Conservation (phyloP, 2,888 invertebrate species). For the Brachyptera putata region DNA sequence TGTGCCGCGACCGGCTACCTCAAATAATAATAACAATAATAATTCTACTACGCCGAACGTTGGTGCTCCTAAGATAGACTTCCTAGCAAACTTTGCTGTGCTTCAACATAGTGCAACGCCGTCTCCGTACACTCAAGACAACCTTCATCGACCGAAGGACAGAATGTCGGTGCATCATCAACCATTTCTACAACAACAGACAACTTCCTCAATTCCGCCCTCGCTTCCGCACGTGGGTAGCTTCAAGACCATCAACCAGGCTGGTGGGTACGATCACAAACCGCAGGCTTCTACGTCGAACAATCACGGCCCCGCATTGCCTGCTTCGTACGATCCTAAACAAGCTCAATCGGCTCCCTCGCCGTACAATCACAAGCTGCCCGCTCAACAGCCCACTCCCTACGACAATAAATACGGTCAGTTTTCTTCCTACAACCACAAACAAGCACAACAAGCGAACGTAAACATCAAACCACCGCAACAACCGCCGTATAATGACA, state of each 20-base stretch:
- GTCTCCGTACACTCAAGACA: constrained; percentile 1
- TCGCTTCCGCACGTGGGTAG: constrained; percentile 42
- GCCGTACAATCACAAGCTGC: constrained; percentile 41
- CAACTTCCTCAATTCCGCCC: constrained; percentile 37
- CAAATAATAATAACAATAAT: constrained; percentile 26
- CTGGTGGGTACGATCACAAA: constrained; percentile 2
- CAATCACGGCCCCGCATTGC: constrained; percentile 31
- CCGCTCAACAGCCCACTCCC: constrained; percentile 37
- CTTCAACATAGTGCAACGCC: constrained; percentile 34
- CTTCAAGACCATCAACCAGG: constrained; percentile 41
- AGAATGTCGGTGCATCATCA: constrained; percentile 37
- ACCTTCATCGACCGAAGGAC: constrained; percentile 13
- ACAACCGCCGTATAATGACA: background rate
- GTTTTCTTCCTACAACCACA: constrained; percentile 4
- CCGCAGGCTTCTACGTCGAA: constrained; percentile 33
- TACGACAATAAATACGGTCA: constrained; percentile 11
- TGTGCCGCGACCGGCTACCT: constrained; percentile 34
- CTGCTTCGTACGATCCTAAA: constrained; percentile 30
- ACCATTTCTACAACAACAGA: constrained; percentile 36
- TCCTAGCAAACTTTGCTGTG: constrained; percentile 67
- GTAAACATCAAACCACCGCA: background rate
- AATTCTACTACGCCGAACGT: constrained; percentile 39
- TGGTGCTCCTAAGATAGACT: constrained; percentile 69
- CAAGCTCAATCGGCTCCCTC: constrained; percentile 29
- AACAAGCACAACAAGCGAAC: background rate